Base-by-base conservation (phyloP, 2,797 vertebrate species). In the Esox lucius region DNA sequence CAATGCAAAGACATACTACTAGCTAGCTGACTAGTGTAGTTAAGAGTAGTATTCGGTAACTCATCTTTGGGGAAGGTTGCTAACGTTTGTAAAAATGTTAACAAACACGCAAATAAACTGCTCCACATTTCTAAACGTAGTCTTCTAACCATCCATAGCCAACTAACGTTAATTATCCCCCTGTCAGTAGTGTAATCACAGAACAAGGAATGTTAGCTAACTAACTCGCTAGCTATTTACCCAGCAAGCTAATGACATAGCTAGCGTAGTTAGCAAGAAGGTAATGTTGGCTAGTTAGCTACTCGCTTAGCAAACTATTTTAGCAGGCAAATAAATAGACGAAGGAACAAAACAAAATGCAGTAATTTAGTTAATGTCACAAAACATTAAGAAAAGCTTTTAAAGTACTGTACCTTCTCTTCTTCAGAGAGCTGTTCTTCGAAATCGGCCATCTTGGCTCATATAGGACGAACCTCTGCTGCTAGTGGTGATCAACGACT, bases 391-490 rank as follows among this genome's bases (percentile, higher is more conserved):
- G 39, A 49, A 46, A 69, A 22, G 15, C 74, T 68, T 6, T 78
- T 72, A 11, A 22, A 61, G 6, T 24, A 24, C 56, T 61, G 22
- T 96, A 98, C 97, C 97, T 96, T 98, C 83, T 98, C 96, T 71
- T 96, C 95, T 74, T 97, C 95, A 84, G 94, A 93, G 86, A 97
- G 92, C 88, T 96, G 93, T 66, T 95, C 96, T 65, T 96, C 96
- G 78, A 94, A 92, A 87, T 97, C 95, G 85, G 96, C 97, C 97
- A 98, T 98, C 90, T 97, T 53, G 17, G 69, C 66, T 68, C 31
- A 39, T 70, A 26, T 70, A 26, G 28, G 49, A 49, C 48, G 17
- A 53, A 31, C 48, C 26, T 42, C 24, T 28, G 16, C 26, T 49
- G 22, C 24, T 19, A 5, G 13, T 49, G 42, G 11, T 46, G 22